Base-by-base conservation (phyloP, 2,797 vertebrate genomes). In the Molossus alvarezi region DNA sequence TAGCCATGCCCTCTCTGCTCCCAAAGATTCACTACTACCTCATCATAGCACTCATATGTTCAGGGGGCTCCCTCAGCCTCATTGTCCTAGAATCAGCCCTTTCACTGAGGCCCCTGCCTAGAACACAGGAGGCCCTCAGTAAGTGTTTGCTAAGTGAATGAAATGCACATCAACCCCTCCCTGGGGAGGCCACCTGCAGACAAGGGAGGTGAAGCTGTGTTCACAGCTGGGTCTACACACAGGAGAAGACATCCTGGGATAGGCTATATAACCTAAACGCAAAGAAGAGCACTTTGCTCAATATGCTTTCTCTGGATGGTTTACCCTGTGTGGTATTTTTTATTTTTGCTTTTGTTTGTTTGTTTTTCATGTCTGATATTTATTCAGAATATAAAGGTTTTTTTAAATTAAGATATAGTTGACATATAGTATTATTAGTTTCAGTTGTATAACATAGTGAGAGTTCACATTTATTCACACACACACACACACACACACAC, bases 241-340 rank as follows among this genome's bases (percentile, higher is more conserved):
- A 53, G 37, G 29, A 33, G 1, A 67, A 55, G 0, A 17, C 4
- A 14, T 45, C 20, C 55, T 45, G 37, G 65, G 0, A 1, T 1
- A 1, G 20, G 15, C 53, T 45, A 1, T 0, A 3, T 2, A 33
- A 45, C 27, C 55, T 20, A 17, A 17, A 55, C 17, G 18, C n/a
- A n/a, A 67, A 29, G 37, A 69, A 64, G 60, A 45, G 13, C 4
- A 37, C 13, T 37, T 45, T 27, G 29, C 53, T 90, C 37, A 3
- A 5, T 6, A 17, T 9, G 72, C 14, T 41, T 3, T 73, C 48
- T 69, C 81, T 55, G 12, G 1, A 53, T 0, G 0, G 45, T 17
- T 58, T 41, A 3, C 0, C 9, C 3, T 3, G 4, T 18, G 41
- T 6, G 41, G 41, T 45, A 6, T 45, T 45, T 45, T 45, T 45